A percentile compares a stretch with the other conserved stretches of the same genome.
Conservation (phyloP, 2,888 invertebrate genomes). For the Drosophila phalerata region DNA sequence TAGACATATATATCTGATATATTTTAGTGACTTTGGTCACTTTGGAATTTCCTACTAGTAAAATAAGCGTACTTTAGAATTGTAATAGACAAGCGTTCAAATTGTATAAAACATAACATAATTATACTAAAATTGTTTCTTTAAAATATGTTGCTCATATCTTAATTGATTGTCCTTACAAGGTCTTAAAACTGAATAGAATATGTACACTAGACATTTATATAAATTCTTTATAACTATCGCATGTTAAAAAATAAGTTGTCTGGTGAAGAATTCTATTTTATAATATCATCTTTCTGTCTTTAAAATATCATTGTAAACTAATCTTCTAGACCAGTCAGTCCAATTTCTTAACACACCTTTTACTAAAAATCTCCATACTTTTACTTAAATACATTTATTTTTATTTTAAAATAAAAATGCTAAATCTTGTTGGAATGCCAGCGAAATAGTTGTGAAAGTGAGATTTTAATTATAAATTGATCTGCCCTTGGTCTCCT, state of each 20-base stretch:
- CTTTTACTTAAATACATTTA: background rate
- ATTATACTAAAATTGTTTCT: no score
- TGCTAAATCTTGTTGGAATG: background rate
- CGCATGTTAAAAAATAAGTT: no score
- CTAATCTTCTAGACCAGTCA: no score
- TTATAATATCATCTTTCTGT: no score
- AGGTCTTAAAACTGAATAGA: background rate
- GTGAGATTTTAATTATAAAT: constrained; percentile 54
- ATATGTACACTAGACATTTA: background rate
- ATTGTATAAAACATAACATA: no score
- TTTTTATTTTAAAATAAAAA: background rate
- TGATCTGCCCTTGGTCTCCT: constrained; percentile 80
- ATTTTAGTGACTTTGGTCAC: background rate
- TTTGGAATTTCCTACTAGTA: background rate
- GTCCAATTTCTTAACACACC: no score
- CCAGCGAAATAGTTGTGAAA: background rate
- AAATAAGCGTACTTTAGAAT: background rate
- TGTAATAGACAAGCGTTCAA: no score
- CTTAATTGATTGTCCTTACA: background rate
- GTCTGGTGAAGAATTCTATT: no score
- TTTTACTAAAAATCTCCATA: no score
- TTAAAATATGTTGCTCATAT: no score
- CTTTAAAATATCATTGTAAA: no score
- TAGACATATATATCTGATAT: background rate
- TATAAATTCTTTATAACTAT: no score